A percentile compares a stretch with the other conserved stretches of the same genome.
Evolutionary conservation across 1,140 invertebrate genomes (phyloP).

Genomic region (Danaus melanippus): DNA sequence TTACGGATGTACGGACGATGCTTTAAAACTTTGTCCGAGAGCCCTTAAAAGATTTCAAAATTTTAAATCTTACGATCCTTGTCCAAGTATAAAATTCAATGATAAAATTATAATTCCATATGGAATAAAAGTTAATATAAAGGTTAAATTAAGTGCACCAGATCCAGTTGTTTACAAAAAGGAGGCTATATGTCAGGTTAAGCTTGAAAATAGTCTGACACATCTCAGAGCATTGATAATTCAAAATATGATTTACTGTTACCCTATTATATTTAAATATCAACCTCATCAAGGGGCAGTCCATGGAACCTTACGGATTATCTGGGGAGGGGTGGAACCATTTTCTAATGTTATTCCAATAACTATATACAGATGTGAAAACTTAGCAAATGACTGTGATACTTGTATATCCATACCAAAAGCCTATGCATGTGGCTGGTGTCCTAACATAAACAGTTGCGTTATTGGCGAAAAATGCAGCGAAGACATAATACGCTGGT

Average conservation of each 20-base stretch:
- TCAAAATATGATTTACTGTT: constrained; percentile 28
- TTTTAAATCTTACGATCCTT: constrained; percentile 6
- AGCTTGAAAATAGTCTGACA: constrained; percentile 22
- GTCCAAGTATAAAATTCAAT: constrained; percentile 25
- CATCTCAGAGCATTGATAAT: constrained; percentile 30
- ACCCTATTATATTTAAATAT: constrained; percentile 22
- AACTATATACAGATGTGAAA: constrained; percentile 28
- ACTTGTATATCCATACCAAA: constrained; percentile 24
- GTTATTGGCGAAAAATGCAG: constrained; percentile 27
- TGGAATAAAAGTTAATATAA: constrained; percentile 25
- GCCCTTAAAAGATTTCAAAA: constrained; percentile 2
- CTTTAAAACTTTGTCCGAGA: constrained; percentile 22
- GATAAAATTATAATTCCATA: constrained; percentile 28
- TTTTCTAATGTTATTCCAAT: constrained; percentile 31
- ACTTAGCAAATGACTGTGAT: constrained; percentile 17
- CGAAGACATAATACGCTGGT: constrained; percentile 29
- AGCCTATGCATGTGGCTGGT: constrained; percentile 38
- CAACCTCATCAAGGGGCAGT: constrained; percentile 10
- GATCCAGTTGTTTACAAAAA: constrained; percentile 31
- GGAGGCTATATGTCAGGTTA: constrained; percentile 34
- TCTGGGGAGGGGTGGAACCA: constrained; percentile 35
- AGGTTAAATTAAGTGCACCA: constrained; percentile 27
- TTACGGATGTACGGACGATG: constrained; percentile 28
- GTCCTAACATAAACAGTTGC: constrained; percentile 21
- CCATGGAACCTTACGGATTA: constrained; percentile 22